Evolutionary conservation across 23 tunicate genomes (phyloP).

Genomic region (Ascidia mentula): DNA sequence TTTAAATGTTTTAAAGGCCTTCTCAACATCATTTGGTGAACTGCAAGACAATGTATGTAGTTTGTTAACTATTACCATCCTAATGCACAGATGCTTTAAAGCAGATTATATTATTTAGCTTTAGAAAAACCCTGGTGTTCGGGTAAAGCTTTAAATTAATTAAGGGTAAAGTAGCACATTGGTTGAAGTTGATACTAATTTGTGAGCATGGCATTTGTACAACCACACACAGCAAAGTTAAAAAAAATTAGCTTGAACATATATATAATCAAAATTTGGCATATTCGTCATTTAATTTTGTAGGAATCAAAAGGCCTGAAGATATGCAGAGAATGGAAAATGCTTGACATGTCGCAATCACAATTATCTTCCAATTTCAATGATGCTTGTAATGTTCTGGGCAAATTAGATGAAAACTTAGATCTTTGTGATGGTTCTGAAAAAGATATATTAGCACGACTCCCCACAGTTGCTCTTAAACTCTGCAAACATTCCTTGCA

Average conservation of each 20-base stretch:
- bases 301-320: constrained; percentile 6
- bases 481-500: constrained; percentile 17
- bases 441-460: constrained; percentile 4
- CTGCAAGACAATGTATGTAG: not conserved
- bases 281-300: not conserved
- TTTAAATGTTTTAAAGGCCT: constrained; percentile 25
- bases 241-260: not conserved
- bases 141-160: too few species aligned
- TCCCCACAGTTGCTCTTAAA: constrained; percentile 20
- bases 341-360: not conserved
- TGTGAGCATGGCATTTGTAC: too few species aligned
- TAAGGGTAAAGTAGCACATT: too few species aligned
- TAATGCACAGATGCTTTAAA: too few species aligned
- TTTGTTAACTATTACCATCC: too few species aligned
- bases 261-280: not conserved
- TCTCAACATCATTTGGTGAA: not conserved
- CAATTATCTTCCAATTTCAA: not conserved
- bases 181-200: too few species aligned
- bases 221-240: too few species aligned
- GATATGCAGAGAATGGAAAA: constrained; percentile 20
- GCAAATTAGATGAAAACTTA: not conserved
- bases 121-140: too few species aligned
- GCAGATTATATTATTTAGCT: too few species aligned
- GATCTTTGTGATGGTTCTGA: not conserved
- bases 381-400: not conserved